Base-by-base conservation (phyloP, 2,888 invertebrate species). In the Epirrhoe alternata region DNA sequence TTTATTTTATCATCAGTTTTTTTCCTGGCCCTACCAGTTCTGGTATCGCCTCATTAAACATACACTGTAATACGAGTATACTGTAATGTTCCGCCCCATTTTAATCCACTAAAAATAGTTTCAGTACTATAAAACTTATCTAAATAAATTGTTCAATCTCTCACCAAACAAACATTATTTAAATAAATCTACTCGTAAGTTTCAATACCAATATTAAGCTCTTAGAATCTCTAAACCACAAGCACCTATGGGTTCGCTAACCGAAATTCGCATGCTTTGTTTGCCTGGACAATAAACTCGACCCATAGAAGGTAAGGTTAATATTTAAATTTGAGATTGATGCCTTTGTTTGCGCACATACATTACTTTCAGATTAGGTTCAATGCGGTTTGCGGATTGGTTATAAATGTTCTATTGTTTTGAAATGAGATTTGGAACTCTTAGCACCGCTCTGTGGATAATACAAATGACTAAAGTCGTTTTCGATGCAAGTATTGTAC, bases 241-340 rank as follows among this genome's bases (percentile, higher is more conserved):
- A 17, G 56, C 16, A 24, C 33, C 17, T 33, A 60, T 38, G 49
- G 47, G 6, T 42, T 38, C 8, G 5, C 52, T n/a, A 17, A 49
- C 47, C 58, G 3, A 60, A 60, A 56, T 58, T 38, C 58, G n/a
- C 53, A 56, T 54, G 54, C 59, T 59, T 64, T 64, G 59, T 64
- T 58, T 58, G 49, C 49, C 38, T 35, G 16, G 56, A 67, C 63
- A 63, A 60, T 59, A 56, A 63, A 60, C 67, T 55, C 51, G 6
- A 64, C 49, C 52, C 53, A 53, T 60, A 52, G 45, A 54, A 64
- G 31, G 61, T 64, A 50, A 68, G 51, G 59, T 70, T 68, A 73
- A 71, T 73, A 71, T 71, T 68, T 68, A 70, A 71, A 70, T 68
- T 31, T 42, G 52, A 70, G 63, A 73, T 73, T 68, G 71, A 71